These are phyloP conservation scores for Laticauda colubrina DNA, from an alignment of 2,113 vertebrate species.

Conservation along the genomic window DNA sequence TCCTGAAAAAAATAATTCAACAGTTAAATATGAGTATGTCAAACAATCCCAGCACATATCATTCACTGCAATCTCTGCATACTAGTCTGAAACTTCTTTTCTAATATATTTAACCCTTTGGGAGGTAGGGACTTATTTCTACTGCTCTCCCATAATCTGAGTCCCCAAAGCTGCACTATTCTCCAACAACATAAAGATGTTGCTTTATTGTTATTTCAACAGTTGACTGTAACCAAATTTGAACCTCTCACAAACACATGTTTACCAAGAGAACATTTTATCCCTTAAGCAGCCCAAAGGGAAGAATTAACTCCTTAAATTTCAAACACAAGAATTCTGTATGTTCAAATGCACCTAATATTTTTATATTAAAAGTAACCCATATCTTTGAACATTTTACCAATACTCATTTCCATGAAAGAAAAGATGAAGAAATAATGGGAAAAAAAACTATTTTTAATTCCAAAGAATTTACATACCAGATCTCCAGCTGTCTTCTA, in stretches of 20 bases:
- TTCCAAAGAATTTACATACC: conserved; percentile 68
- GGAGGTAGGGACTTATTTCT: background rate
- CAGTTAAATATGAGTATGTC: background rate
- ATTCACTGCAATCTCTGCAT: background rate
- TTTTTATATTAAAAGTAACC: background rate
- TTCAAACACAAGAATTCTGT: background rate
- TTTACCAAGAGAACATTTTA: background rate
- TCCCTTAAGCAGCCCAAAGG: background rate
- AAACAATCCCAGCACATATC: background rate
- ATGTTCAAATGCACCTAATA: conserved; percentile 1
- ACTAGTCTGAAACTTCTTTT: background rate
- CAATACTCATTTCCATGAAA: background rate
- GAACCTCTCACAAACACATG: background rate
- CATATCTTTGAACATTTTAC: background rate
- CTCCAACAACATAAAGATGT: background rate
- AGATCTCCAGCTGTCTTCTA: conserved; percentile 98
- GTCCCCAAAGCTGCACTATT: background rate
- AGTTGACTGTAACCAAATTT: background rate
- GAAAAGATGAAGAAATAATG: background rate
- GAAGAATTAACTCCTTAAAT: background rate
- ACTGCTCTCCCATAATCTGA: background rate
- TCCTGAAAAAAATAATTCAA: background rate
- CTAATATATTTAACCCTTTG: background rate
- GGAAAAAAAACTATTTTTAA: background rate
- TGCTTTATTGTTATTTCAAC: background rate